Evolutionary conservation across 2,113 vertebrate species (phyloP), one percentile per base, ranked within the genome.

Genomic region (Peromyscus maniculatus): DNA sequence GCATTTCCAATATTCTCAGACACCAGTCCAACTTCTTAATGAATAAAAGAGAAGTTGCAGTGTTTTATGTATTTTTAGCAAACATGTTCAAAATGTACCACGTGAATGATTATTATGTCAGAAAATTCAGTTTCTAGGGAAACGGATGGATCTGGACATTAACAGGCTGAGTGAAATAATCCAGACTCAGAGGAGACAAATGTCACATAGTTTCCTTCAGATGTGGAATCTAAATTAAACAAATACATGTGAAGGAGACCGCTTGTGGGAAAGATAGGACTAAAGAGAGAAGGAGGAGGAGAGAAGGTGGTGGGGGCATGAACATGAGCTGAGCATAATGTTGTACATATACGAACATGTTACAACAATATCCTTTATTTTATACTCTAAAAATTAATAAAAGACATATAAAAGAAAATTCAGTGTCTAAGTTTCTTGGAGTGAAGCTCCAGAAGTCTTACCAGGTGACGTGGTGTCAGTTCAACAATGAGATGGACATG

Each of bases 11-110:
- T 80, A 72, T 59, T 94, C 75, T 92, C 52, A 69, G 84, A 64
- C 55, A 74, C 9, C 43, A 94, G 72, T 22, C 9, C 79, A 75
- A 89, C n/a, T 95, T 96, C 83, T 75, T 95, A 89, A 74, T 19
- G 87, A 91, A 97, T 67, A 6, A 91, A 96, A 89, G 49, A 77
- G 79, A 90, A 96, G 15, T 21, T 88, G 11, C 43, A 88, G 11
- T 55, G 33, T 74, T 96, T 91, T 87, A 84, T 67, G 62, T 78
- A 64, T 87, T 90, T 97, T 97, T 95, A 83, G 80, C 79, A 96
- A 96, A 94, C 72, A 46, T 52, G 9, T 64, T 90, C 46, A 91
- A 90, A 95, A 62, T 89, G 39, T 11, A 91, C 3, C 5, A n/a
- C 59, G 79, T 57, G 69, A 94, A 79, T 78, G 82, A 79, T 89